Percentiles rank a stretch among this genome's conserved stretches.
Conservation (phyloP, 2,113 vertebrate species). For the Peromyscus polionotus region DNA sequence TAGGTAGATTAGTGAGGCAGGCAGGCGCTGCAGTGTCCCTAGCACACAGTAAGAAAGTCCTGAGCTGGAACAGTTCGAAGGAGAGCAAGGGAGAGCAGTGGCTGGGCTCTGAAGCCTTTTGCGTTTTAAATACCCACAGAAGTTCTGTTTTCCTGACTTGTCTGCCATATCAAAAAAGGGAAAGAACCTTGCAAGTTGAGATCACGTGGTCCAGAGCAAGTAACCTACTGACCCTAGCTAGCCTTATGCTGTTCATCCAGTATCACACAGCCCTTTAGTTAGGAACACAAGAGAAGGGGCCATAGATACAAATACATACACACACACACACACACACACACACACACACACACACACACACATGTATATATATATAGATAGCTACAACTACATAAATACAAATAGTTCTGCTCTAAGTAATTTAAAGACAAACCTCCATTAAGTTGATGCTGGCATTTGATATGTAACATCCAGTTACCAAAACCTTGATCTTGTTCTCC, state of each 20-base stretch:
- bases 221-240: neutral
- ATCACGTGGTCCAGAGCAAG: neutral
- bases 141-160: conserved; percentile 45
- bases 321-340: no score
- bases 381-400: neutral
- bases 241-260: neutral
- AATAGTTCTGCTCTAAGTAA: conserved; percentile 29
- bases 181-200: conserved; percentile 23
- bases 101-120: neutral
- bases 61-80: neutral
- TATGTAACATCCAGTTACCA: conserved; percentile 13
- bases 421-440: neutral
- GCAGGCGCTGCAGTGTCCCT: neutral
- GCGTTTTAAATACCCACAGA: conserved; percentile 39
- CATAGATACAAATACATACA: neutral
- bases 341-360: no score
- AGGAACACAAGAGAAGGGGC: neutral
- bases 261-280: neutral
- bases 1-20: neutral
- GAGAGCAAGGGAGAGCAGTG: neutral
- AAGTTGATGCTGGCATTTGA: neutral
- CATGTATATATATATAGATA: neutral
- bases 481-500: neutral
- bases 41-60: neutral
- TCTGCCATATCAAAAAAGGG: neutral